Percentiles rank a stretch among this genome's conserved stretches.
phyloP scores from a whole-genome alignment of 2,797 vertebrate genomes.

The Echeneis naucrates region DNA sequence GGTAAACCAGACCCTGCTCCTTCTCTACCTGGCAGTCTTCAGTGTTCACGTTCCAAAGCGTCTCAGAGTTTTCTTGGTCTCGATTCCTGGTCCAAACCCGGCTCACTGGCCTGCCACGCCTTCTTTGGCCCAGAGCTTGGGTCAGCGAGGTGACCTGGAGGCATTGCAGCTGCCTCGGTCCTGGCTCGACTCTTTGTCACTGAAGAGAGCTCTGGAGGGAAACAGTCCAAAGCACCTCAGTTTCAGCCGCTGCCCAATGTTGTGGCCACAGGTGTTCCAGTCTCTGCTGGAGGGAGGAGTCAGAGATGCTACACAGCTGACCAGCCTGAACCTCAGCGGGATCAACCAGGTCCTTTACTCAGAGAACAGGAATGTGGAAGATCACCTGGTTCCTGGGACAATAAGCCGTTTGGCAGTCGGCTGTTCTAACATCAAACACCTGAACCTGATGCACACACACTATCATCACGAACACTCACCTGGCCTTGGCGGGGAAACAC shows the following conservation, averaged over 20 bases:
- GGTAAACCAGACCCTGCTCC: conserved; percentile 92
- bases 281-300: conserved; percentile 84
- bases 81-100: conserved; percentile 91
- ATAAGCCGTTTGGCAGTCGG: conserved; percentile 86
- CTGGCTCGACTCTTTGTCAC: conserved; percentile 90
- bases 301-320: conserved; percentile 87
- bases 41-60: conserved; percentile 93
- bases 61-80: conserved; percentile 92
- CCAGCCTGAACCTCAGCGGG: conserved; percentile 93
- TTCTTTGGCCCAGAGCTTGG: conserved; percentile 89
- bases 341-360: conserved; percentile 89
- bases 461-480: conserved; percentile 86
- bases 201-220: conserved; percentile 90
- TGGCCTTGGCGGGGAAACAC: conserved; percentile 77
- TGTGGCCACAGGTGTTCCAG: conserved; percentile 90
- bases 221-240: conserved; percentile 93
- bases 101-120: conserved; percentile 87
- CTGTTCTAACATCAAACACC: conserved; percentile 88
- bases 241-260: conserved; percentile 91
- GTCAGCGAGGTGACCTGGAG: conserved; percentile 87
- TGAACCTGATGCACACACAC: conserved; percentile 96
- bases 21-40: conserved; percentile 94
- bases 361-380: conserved; percentile 87
- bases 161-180: conserved; percentile 94
- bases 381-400: conserved; percentile 88